Percentiles rank a stretch among this genome's conserved stretches.
phyloP scores from a whole-genome alignment of 1,140 invertebrate genomes.

The Calycopis cecrops region DNA sequence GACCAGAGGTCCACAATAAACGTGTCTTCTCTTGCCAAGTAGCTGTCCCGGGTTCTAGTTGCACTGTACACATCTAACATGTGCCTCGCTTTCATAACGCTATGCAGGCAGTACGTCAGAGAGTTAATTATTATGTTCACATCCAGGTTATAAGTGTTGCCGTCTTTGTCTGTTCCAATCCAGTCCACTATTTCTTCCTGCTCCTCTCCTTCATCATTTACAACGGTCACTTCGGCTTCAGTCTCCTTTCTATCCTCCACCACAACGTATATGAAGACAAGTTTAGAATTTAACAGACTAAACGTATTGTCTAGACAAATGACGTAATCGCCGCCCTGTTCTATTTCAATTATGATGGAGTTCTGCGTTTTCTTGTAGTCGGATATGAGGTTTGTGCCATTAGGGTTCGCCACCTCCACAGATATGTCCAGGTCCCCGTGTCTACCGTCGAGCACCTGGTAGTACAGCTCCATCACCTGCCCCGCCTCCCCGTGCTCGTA shows the following conservation, averaged over 20 bases:
- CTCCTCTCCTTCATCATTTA: constrained; percentile 28
- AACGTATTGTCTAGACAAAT: constrained; percentile 90
- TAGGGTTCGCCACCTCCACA: constrained; percentile 79
- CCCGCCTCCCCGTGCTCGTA: constrained; percentile 77
- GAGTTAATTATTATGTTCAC: constrained; percentile 43
- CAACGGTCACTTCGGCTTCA: constrained; percentile 28
- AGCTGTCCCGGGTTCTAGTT: constrained; percentile 47
- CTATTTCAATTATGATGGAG: constrained; percentile 60
- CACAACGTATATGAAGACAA: constrained; percentile 86
- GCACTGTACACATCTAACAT: constrained; percentile 53
- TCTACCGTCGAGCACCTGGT: constrained; percentile 85
- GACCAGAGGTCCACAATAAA: constrained; percentile 67
- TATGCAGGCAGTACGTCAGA: constrained; percentile 37
- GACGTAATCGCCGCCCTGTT: constrained; percentile 80
- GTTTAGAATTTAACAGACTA: constrained; percentile 84
- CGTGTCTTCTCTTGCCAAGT: constrained; percentile 55
- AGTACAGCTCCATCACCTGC: constrained; percentile 81
- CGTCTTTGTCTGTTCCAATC: constrained; percentile 38
- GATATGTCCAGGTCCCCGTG: constrained; percentile 86
- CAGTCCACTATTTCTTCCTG: constrained; percentile 50
- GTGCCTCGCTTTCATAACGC: constrained; percentile 49
- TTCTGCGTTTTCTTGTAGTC: constrained; percentile 84
- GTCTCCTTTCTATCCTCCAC: constrained; percentile 72
- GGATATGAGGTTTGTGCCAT: constrained; percentile 76
- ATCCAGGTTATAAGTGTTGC: constrained; percentile 45